phyloP scores from a whole-genome alignment of 2,888 invertebrate species.

The Rhimphoctona megacephalus region DNA sequence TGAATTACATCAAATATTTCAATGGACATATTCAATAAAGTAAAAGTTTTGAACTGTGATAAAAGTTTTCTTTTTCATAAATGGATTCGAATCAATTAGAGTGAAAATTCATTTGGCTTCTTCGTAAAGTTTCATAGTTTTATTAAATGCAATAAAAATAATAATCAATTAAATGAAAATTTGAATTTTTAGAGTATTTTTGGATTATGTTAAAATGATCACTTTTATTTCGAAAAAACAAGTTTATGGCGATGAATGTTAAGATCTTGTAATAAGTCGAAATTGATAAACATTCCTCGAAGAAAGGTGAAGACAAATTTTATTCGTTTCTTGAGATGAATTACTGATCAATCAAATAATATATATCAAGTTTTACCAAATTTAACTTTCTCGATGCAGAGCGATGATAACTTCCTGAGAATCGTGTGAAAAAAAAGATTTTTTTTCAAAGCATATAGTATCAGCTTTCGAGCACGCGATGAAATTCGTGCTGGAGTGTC shows the following conservation, averaged over 20 bases:
- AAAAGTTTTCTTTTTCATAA: neutral
- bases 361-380: neutral
- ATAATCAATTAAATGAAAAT: neutral
- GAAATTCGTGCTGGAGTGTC: constrained; percentile 17
- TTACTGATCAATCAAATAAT: neutral
- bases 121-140: neutral
- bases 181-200: neutral
- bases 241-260: neutral
- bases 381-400: constrained; percentile 8
- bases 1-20: neutral
- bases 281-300: neutral
- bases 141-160: neutral
- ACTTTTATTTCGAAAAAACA: neutral
- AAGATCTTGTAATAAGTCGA: neutral
- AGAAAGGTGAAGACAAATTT: neutral
- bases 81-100: neutral
- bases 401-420: neutral
- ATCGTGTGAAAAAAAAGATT: constrained; percentile 1
- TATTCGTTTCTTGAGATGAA: neutral
- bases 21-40: neutral
- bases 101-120: neutral
- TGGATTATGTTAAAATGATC: neutral
- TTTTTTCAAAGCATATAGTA: neutral
- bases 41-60: neutral
- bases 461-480: constrained; percentile 35